These are phyloP conservation scores for Borostomias antarcticus DNA, from an alignment of 2,797 vertebrate genomes.

Conservation along the genomic window DNA sequence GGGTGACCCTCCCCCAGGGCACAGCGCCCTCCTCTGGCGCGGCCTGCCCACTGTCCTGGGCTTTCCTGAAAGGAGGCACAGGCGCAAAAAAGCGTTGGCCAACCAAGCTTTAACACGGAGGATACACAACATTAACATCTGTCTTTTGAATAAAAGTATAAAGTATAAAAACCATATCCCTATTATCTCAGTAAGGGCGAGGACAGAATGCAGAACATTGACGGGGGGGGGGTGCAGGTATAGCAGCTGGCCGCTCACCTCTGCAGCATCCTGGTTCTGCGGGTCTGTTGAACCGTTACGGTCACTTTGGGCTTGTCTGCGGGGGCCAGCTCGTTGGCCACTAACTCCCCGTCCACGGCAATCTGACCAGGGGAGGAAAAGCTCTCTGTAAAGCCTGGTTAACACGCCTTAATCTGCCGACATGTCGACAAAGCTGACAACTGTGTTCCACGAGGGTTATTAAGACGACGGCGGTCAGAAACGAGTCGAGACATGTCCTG, in stretches of 20 bases:
- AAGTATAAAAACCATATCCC: no score
- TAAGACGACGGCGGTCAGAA: no score
- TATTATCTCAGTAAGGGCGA: no score
- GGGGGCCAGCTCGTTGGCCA: conserved; percentile 86
- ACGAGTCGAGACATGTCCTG: neutral
- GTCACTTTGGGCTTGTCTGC: conserved; percentile 73
- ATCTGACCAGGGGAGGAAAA: conserved; percentile 72
- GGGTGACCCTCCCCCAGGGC: conserved; percentile 85
- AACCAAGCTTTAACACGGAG: neutral
- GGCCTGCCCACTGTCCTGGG: conserved; percentile 53
- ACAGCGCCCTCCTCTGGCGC: conserved; percentile 64
- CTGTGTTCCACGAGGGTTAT: no score
- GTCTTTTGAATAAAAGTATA: conserved; percentile 2
- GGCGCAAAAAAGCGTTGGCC: neutral
- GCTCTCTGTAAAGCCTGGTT: neutral
- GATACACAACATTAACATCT: neutral
- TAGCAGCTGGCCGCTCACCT: no score
- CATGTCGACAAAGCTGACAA: no score
- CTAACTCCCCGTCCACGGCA: conserved; percentile 82
- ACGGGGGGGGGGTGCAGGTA: no score
- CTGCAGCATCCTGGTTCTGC: conserved; percentile 81
- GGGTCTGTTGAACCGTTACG: conserved; percentile 86
- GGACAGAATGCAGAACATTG: no score
- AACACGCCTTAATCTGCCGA: neutral
- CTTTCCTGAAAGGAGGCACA: conserved; percentile 71